phyloP scores from a whole-genome alignment of 2,113 vertebrate species.

The Amphiprion percula region DNA sequence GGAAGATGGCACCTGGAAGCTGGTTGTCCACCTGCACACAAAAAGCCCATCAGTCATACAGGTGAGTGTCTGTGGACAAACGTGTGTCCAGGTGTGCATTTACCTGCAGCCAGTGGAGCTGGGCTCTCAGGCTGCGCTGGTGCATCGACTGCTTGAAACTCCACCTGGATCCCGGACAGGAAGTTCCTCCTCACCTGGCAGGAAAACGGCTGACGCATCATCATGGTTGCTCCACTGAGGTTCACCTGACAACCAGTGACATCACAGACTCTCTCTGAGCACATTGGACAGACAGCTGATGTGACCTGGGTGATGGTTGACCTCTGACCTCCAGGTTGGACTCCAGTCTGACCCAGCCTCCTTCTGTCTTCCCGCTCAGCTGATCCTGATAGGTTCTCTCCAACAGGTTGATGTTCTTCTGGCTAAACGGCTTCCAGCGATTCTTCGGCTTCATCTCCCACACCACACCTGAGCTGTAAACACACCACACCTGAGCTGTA shows the following conservation, averaged over 20 bases:
- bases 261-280: conserved; percentile 20
- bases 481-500: not conserved
- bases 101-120: conserved; percentile 97
- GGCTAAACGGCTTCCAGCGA: conserved; percentile 94
- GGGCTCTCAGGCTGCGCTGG: conserved; percentile 93
- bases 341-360: conserved; percentile 89
- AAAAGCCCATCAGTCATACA: not conserved
- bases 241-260: conserved; percentile 86
- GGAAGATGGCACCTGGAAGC: conserved; percentile 93
- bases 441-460: conserved; percentile 95
- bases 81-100: conserved; percentile 2
- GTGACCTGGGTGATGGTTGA: not conserved
- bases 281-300: not conserved
- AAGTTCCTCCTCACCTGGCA: conserved; percentile 92
- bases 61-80: not conserved
- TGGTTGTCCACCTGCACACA: conserved; percentile 93
- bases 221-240: conserved; percentile 88
- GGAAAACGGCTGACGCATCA: conserved; percentile 89
- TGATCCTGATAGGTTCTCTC: conserved; percentile 91
- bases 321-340: conserved; percentile 88
- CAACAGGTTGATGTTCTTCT: conserved; percentile 92
- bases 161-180: conserved; percentile 93
- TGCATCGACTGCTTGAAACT: conserved; percentile 95
- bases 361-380: conserved; percentile 53
- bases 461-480: conserved; percentile 91